Conservation (phyloP, 1,140 invertebrate genomes). For the Eriocheir sinensis region DNA sequence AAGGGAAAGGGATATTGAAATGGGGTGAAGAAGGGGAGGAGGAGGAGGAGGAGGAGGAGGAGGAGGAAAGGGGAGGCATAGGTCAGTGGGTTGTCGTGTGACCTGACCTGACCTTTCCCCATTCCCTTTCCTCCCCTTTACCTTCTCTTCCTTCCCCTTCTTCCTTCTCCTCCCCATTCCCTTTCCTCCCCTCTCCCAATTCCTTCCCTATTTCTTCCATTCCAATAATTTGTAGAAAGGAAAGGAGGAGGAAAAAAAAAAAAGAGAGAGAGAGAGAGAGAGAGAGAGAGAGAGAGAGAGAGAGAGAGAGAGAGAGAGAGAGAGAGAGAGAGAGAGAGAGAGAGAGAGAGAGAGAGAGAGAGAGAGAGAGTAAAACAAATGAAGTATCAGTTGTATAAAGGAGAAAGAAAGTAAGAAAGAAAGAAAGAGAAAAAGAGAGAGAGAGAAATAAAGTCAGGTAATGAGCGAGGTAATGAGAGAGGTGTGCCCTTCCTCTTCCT, state of each 20-base stretch:
- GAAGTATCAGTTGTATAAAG: not conserved
- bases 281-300: conserved; percentile 47
- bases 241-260: conserved; percentile 26
- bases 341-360: conserved; percentile 15
- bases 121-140: not conserved
- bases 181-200: not conserved
- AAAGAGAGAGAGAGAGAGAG: conserved; percentile 32
- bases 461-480: conserved; percentile 11
- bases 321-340: conserved; percentile 37
- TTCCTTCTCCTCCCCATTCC: not conserved
- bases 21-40: not conserved
- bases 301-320: conserved; percentile 38
- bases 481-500: too few species aligned
- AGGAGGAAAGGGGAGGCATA: not conserved
- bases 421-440: not conserved
- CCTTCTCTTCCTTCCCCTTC: not conserved
- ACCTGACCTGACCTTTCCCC: not conserved
- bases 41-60: not conserved
- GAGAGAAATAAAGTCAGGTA: not conserved
- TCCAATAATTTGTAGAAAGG: not conserved
- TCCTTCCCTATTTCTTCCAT: not conserved
- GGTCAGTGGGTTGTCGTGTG: not conserved
- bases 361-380: not conserved
- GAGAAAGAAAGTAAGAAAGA: not conserved
- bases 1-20: not conserved